Conservation (phyloP, 2,113 vertebrate genomes). For the Dicaeum eximium region DNA sequence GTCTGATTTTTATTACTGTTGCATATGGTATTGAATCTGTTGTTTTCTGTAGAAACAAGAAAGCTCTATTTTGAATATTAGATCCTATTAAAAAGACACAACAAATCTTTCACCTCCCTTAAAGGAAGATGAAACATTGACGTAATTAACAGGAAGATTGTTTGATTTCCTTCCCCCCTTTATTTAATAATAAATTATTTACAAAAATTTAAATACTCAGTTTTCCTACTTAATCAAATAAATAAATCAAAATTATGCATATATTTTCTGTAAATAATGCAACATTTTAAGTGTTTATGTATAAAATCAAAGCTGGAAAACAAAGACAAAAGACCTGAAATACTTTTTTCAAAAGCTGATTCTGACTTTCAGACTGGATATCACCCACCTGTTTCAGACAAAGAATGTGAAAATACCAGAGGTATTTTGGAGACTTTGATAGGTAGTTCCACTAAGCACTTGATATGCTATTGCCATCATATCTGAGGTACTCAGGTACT, state of each 20-base stretch:
- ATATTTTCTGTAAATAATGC: neutral
- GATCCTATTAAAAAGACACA: neutral
- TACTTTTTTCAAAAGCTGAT: neutral
- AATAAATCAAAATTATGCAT: neutral
- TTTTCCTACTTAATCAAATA: neutral
- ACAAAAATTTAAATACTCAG: neutral
- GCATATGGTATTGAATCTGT: neutral
- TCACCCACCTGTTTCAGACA: neutral
- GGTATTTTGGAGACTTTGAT: neutral
- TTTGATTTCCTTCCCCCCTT: neutral
- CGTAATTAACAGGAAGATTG: neutral
- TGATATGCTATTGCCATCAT: neutral
- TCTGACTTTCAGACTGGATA: neutral
- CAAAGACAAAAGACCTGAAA: neutral
- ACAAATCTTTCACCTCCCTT: neutral
- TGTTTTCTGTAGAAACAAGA: neutral
- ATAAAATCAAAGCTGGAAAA: neutral
- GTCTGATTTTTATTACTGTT: constrained; percentile 6
- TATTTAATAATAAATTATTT: neutral
- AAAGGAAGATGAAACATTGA: neutral
- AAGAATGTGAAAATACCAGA: neutral
- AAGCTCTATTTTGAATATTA: neutral
- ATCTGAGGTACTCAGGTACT: neutral
- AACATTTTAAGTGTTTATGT: neutral
- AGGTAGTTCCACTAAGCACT: neutral